These are phyloP conservation scores for Nomia melanderi DNA, from an alignment of 1,140 invertebrate species.

Conservation along the genomic window DNA sequence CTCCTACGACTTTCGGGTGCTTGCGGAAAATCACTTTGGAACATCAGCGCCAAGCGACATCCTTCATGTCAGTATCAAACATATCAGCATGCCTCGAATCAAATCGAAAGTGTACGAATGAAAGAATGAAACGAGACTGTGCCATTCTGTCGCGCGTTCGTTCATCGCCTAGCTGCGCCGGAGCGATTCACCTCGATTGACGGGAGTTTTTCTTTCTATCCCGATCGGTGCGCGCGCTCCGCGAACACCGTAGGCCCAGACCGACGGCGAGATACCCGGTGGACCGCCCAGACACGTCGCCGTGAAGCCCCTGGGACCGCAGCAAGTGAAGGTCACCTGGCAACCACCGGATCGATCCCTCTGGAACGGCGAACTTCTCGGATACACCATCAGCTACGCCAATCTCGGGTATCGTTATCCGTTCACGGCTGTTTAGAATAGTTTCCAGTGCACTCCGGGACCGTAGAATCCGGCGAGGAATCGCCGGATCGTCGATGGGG, in stretches of 20 bases:
- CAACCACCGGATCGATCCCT: constrained; percentile 82
- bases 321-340: constrained; percentile 84
- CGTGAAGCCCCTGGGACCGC: constrained; percentile 82
- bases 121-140: constrained; percentile 1
- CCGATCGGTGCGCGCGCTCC: not conserved
- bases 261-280: constrained; percentile 84
- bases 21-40: constrained; percentile 86
- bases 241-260: constrained; percentile 75
- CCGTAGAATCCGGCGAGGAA: constrained; percentile 15
- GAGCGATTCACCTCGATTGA: not conserved
- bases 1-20: constrained; percentile 85
- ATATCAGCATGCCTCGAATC: constrained; percentile 47
- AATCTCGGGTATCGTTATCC: constrained; percentile 75
- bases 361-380: constrained; percentile 84
- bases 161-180: not conserved
- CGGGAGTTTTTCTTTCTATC: not conserved
- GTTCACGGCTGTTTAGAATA: constrained; percentile 54
- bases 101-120: not conserved
- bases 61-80: constrained; percentile 81
- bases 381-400: constrained; percentile 84
- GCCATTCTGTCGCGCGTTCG: constrained; percentile 33
- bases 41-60: constrained; percentile 84
- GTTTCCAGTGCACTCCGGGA: constrained; percentile 32
- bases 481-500: not conserved
- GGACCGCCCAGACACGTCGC: constrained; percentile 82